Evolutionary conservation across 2,113 vertebrate species (phyloP).

Genomic region (Coptodon bakossiorum): DNA sequence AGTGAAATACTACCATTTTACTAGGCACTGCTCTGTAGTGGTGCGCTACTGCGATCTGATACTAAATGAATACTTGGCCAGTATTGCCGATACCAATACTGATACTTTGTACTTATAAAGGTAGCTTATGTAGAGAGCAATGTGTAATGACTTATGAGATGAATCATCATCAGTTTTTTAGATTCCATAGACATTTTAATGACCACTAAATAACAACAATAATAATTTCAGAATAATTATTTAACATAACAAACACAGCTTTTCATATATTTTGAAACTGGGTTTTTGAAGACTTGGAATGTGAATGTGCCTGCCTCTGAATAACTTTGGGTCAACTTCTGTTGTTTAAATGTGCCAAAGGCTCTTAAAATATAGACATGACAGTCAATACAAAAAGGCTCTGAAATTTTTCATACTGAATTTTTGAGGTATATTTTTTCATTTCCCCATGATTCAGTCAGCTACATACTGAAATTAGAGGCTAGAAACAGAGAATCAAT

Average conservation of each 20-base stretch:
- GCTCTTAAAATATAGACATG: neutral
- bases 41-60: neutral
- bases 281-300: neutral
- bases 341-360: neutral
- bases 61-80: neutral
- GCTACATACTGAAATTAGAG: neutral
- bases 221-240: neutral
- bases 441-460: neutral
- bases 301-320: fast-evolving
- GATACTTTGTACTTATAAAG: neutral
- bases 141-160: neutral
- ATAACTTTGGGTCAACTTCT: neutral
- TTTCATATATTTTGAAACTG: neutral
- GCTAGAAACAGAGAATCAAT: neutral
- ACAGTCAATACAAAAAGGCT: neutral
- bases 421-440: neutral
- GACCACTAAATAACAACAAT: neutral
- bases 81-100: neutral
- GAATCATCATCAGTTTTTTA: neutral
- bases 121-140: neutral
- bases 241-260: neutral
- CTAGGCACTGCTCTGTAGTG: neutral
- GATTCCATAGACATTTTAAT: neutral
- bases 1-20: neutral
- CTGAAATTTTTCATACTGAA: neutral